Conservation (phyloP, 2,113 vertebrate genomes). For the Bostrychus sinensis region DNA sequence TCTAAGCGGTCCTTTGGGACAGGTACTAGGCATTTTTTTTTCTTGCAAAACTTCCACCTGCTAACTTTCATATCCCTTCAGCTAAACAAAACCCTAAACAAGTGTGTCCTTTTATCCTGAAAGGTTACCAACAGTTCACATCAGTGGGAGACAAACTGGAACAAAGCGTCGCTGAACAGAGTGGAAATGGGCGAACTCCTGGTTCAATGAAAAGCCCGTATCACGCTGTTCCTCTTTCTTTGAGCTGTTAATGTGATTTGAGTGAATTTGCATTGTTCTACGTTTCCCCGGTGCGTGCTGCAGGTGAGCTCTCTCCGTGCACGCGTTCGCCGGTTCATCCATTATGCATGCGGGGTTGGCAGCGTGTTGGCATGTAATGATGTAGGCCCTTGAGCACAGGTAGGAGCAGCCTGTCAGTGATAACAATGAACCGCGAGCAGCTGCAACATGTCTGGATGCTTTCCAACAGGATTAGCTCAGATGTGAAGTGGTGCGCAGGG, state of each 20-base stretch:
- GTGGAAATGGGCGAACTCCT: conserved; percentile 13
- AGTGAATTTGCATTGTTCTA: conserved; percentile 16
- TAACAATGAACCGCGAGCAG: conserved; percentile 25
- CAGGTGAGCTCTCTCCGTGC: conserved; percentile 29
- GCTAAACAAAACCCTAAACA: not conserved
- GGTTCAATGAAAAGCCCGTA: conserved; percentile 1
- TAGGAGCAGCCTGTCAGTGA: conserved; percentile 40
- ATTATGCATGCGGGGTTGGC: conserved; percentile 51
- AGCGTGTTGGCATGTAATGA: conserved; percentile 46
- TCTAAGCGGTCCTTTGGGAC: too few relatives aligned
- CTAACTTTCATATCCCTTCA: not conserved
- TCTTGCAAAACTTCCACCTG: too few relatives aligned
- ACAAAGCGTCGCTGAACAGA: conserved; percentile 17
- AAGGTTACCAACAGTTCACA: not conserved
- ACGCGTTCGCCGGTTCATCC: conserved; percentile 28
- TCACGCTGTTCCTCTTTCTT: not conserved
- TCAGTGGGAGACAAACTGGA: not conserved
- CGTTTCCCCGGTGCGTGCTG: not conserved
- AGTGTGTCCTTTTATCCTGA: not conserved
- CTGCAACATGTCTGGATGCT: conserved; percentile 28
- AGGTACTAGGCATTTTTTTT: too few relatives aligned
- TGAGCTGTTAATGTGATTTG: conserved; percentile 22
- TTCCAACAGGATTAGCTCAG: conserved; percentile 41
- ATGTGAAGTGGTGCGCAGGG: conserved; percentile 26
- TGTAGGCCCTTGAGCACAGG: conserved; percentile 25